These are phyloP conservation scores for Leuciscus idus DNA, from an alignment of 2,113 vertebrate genomes.

Conservation along the genomic window DNA sequence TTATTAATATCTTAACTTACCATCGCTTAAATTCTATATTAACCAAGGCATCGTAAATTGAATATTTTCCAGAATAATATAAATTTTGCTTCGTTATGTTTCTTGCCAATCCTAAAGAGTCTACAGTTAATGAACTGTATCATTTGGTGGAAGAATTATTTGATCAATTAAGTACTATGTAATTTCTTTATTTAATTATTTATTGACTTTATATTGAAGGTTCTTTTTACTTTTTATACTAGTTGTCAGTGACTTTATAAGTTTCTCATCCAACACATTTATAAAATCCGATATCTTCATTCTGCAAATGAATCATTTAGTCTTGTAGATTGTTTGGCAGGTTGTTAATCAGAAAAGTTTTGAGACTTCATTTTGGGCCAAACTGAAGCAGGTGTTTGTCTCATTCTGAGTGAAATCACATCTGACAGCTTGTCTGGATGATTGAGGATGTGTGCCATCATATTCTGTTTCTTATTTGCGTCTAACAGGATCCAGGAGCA, in stretches of 20 bases:
- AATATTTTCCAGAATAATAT: no score
- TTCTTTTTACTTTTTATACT: background rate
- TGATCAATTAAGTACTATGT: background rate
- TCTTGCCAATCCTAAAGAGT: no score
- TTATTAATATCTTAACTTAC: no score
- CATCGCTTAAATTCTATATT: no score
- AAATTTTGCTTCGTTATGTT: no score
- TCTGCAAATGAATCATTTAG: background rate
- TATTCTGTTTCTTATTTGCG: conserved; percentile 27
- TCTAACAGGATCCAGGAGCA: background rate
- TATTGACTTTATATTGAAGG: background rate
- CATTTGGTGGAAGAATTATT: background rate
- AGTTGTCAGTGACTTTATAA: background rate
- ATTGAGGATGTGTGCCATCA: background rate
- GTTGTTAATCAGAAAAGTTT: background rate
- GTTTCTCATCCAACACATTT: background rate
- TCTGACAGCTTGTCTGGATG: conserved; percentile 25
- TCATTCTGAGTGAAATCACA: conserved; percentile 13
- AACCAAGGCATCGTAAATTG: no score
- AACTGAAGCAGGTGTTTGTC: conserved; percentile 4
- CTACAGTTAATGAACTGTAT: no score
- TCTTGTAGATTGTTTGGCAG: background rate
- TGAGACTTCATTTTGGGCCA: background rate
- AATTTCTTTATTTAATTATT: background rate
- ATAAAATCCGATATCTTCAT: background rate